These are phyloP conservation scores for Stratiolaelaps scimitus DNA, from an alignment of 1,140 invertebrate genomes.

Conservation along the genomic window DNA sequence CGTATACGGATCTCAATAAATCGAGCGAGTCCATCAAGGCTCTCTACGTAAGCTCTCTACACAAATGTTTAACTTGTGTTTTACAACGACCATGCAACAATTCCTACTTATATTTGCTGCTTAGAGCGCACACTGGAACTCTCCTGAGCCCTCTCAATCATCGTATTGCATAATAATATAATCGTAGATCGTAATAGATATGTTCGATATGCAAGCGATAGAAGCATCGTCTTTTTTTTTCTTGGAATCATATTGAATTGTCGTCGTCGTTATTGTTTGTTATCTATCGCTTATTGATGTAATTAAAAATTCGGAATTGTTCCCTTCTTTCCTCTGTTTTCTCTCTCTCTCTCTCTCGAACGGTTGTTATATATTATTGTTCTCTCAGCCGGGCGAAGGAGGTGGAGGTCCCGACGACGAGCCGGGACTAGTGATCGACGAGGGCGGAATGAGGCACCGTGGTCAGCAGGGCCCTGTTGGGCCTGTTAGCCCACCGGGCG, in stretches of 20 bases:
- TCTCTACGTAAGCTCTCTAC: background rate
- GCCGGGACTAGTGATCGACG: slow-evolving; percentile 35
- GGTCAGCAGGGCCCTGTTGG: slow-evolving; percentile 9
- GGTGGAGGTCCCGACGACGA: slow-evolving; percentile 34
- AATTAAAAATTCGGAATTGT: background rate
- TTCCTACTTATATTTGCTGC: too few relatives aligned
- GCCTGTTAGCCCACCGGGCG: background rate
- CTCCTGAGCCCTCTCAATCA: too few relatives aligned
- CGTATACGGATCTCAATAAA: slow-evolving; percentile 20
- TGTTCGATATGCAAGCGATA: too few relatives aligned
- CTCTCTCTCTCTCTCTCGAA: slow-evolving; percentile 30
- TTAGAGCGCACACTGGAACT: too few relatives aligned
- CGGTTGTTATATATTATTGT: slow-evolving; percentile 26
- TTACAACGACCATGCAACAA: too few relatives aligned
- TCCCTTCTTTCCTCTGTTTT: slow-evolving; percentile 33
- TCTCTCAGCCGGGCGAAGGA: slow-evolving; percentile 27
- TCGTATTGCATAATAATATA: too few relatives aligned
- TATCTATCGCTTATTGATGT: too few relatives aligned
- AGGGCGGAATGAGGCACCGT: slow-evolving; percentile 26
- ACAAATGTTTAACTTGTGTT: too few relatives aligned
- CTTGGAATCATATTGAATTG: too few relatives aligned
- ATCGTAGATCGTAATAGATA: too few relatives aligned
- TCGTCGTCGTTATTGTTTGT: too few relatives aligned
- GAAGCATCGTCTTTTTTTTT: too few relatives aligned
- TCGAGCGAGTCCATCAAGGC: slow-evolving; percentile 8